These are phyloP conservation scores for Seriola aureovittata DNA, from an alignment of 2,113 vertebrate species.

Conservation along the genomic window DNA sequence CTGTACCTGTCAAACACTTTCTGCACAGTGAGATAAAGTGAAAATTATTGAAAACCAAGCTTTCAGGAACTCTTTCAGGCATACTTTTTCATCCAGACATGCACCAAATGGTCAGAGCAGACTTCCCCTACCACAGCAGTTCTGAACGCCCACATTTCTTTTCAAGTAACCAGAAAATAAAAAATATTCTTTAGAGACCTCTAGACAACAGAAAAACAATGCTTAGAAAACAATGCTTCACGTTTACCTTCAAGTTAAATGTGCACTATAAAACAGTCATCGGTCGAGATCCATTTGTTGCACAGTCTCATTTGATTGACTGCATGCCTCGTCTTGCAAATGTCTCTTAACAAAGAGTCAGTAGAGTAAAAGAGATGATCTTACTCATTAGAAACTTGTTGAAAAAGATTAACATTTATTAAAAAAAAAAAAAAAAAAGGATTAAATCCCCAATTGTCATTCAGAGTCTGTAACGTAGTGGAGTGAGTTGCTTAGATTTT, in stretches of 20 bases:
- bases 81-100: not conserved
- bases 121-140: not conserved
- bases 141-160: not conserved
- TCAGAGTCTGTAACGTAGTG: not conserved
- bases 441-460: not conserved
- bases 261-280: not conserved
- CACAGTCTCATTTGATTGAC: not conserved
- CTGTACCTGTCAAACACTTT: constrained; percentile 40
- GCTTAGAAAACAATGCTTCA: not conserved
- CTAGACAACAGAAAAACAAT: not conserved
- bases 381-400: not conserved
- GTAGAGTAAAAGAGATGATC: not conserved
- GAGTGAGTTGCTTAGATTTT: constrained; percentile 2
- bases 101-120: constrained; percentile 10
- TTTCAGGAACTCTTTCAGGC: constrained; percentile 11
- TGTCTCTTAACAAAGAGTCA: not conserved
- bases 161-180: not conserved
- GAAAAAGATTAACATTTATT: not conserved
- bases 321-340: not conserved
- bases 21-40: constrained; percentile 26
- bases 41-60: constrained; percentile 39
- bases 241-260: not conserved
- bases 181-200: not conserved
- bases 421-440: not conserved
- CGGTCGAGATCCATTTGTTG: not conserved